These are phyloP conservation scores for Plutella xylostella DNA, from an alignment of 2,888 invertebrate genomes.

Conservation along the genomic window DNA sequence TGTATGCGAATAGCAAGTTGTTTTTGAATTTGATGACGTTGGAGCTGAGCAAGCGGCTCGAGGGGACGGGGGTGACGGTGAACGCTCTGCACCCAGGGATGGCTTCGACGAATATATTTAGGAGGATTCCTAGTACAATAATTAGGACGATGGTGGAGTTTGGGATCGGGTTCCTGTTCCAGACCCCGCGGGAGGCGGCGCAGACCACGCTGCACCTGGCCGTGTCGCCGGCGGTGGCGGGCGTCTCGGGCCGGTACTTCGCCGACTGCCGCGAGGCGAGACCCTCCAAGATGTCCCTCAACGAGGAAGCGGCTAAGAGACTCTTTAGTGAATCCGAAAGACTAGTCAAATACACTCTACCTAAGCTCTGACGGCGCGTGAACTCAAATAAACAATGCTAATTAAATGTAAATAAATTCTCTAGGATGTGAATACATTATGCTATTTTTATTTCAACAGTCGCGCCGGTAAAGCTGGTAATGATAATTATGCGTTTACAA, in stretches of 20 bases:
- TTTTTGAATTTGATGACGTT: constrained; percentile 74
- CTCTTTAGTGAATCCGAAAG: constrained; percentile 77
- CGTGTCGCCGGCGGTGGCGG: constrained; percentile 65
- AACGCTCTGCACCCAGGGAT: constrained; percentile 80
- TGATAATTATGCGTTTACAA: no score
- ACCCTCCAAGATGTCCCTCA: constrained; percentile 61
- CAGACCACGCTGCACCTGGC: constrained; percentile 73
- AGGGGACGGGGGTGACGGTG: constrained; percentile 74
- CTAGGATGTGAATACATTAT: no score
- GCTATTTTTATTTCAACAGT: no score
- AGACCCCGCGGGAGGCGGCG: constrained; percentile 73
- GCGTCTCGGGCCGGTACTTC: constrained; percentile 75
- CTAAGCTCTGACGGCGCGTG: constrained; percentile 10
- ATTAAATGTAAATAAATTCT: neutral
- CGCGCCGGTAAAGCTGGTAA: no score
- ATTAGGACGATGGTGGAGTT: constrained; percentile 36
- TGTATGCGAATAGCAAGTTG: constrained; percentile 69
- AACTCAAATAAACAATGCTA: neutral
- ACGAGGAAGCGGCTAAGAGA: constrained; percentile 65
- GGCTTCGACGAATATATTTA: constrained; percentile 73
- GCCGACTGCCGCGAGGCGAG: constrained; percentile 65
- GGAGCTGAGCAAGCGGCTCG: constrained; percentile 69
- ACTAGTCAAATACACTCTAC: constrained; percentile 38
- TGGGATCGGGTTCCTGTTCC: constrained; percentile 50
- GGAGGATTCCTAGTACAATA: constrained; percentile 64